Percentiles rank a stretch among this genome's conserved stretches.
Conservation (phyloP, 1,140 invertebrate species). For the Drosophila willistoni region DNA sequence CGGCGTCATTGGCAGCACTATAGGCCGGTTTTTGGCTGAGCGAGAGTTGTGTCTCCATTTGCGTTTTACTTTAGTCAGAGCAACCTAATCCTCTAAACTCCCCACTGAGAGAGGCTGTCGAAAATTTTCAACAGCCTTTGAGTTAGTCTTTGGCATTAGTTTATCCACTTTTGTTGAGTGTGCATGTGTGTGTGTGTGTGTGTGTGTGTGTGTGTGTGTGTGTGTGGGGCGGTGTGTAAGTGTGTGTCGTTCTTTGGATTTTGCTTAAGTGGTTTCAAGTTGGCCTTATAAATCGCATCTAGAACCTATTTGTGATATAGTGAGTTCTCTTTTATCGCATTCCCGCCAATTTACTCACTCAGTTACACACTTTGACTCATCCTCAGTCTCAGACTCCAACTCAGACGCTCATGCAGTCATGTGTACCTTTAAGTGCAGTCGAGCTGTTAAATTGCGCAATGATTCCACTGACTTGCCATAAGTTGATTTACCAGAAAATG, state of each 20-base stretch:
- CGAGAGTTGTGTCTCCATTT: constrained; percentile 38
- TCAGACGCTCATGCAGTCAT: background rate
- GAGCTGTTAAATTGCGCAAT: constrained; percentile 53
- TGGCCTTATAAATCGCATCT: constrained; percentile 58
- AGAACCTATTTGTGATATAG: constrained; percentile 53
- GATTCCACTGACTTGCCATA: constrained; percentile 28
- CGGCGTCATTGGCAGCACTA: background rate
- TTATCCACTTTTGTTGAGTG: constrained; percentile 44
- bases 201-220: background rate
- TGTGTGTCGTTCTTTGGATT: constrained; percentile 21
- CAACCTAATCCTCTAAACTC: constrained; percentile 9
- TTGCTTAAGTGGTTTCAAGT: constrained; percentile 57
- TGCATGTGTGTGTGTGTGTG: background rate
- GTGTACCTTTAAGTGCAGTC: constrained; percentile 23
- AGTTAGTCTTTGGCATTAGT: constrained; percentile 35
- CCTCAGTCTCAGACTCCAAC: background rate
- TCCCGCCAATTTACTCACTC: background rate
- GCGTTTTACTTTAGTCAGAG: constrained; percentile 2
- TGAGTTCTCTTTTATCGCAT: background rate
- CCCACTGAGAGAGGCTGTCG: background rate
- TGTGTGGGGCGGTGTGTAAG: background rate
- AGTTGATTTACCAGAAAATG: constrained; percentile 36
- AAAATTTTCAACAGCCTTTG: constrained; percentile 5
- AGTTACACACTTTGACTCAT: background rate
- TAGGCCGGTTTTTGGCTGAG: background rate